These are phyloP conservation scores for Cotesia glomerata DNA, from an alignment of 1,140 invertebrate species.

Conservation along the genomic window DNA sequence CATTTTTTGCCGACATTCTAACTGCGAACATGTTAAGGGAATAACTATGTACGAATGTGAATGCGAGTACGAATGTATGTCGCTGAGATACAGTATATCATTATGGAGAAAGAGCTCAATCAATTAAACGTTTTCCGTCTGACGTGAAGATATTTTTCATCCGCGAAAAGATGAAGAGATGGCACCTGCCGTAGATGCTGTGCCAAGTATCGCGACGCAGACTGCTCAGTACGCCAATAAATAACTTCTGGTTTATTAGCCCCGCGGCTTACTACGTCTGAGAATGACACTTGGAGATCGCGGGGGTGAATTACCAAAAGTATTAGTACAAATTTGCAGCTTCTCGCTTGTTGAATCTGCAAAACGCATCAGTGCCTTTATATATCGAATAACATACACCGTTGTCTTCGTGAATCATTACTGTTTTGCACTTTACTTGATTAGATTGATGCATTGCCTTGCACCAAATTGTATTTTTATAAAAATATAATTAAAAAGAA, in stretches of 20 bases:
- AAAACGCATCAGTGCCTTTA: neutral
- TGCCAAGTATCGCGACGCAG: conserved; percentile 31
- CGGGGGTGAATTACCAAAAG: conserved; percentile 60
- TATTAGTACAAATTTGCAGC: conserved; percentile 58
- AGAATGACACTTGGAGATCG: conserved; percentile 34
- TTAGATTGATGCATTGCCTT: too few species aligned
- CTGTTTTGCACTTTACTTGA: too few species aligned
- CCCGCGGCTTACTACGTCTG: conserved; percentile 33
- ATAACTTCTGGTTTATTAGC: conserved; percentile 64
- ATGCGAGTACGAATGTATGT: neutral
- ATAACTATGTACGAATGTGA: too few species aligned
- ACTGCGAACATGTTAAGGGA: too few species aligned
- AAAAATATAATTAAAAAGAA: too few species aligned
- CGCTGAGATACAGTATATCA: neutral
- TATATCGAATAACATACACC: neutral
- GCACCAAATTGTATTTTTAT: too few species aligned
- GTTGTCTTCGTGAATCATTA: too few species aligned
- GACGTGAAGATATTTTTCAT: conserved; percentile 36
- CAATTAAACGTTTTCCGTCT: conserved; percentile 55
- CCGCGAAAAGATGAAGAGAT: neutral
- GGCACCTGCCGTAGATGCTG: conserved; percentile 13
- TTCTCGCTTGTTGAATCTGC: conserved; percentile 27
- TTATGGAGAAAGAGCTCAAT: neutral
- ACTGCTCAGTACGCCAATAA: conserved; percentile 49
- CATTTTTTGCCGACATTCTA: too few species aligned